phyloP scores from a whole-genome alignment of 2,888 invertebrate genomes.

The Baronia brevicornis region DNA sequence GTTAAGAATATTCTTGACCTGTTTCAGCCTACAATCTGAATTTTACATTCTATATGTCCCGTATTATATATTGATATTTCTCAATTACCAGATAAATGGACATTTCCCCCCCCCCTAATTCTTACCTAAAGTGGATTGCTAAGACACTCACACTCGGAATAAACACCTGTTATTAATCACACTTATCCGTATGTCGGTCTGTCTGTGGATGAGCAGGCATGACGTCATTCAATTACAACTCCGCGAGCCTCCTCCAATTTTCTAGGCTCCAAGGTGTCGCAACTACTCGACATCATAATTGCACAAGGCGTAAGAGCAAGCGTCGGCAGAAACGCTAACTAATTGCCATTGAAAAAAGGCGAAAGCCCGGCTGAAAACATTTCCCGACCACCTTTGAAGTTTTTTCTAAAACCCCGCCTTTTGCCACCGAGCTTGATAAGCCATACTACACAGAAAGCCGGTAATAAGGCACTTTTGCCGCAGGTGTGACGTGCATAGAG shows the following conservation, averaged over 20 bases:
- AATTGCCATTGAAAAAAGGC: conserved; percentile 78
- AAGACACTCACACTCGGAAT: too few relatives aligned
- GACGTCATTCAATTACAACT: too few relatives aligned
- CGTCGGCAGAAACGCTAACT: conserved; percentile 64
- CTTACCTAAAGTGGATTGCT: too few relatives aligned
- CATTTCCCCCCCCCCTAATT: too few relatives aligned
- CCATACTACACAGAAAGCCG: conserved; percentile 56
- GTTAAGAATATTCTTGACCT: too few relatives aligned
- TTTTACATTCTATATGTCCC: too few relatives aligned
- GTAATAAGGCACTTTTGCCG: conserved; percentile 67
- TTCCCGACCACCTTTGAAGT: conserved; percentile 64
- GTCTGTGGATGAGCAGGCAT: too few relatives aligned
- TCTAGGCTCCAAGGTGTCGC: conserved; percentile 24
- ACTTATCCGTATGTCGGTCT: too few relatives aligned
- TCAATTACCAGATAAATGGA: too few relatives aligned
- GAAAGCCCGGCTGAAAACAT: conserved; percentile 72
- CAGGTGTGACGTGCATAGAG: conserved; percentile 60
- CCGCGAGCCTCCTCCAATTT: not conserved
- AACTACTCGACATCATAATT: conserved; percentile 60
- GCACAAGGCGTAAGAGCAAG: conserved; percentile 61
- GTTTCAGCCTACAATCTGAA: too few relatives aligned
- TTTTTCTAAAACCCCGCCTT: conserved; percentile 53
- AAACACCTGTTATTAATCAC: too few relatives aligned
- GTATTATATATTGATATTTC: too few relatives aligned
- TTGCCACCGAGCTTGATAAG: conserved; percentile 64